Evolutionary conservation across 2,113 vertebrate species (phyloP).

Genomic region (Leucoraja erinaceus): DNA sequence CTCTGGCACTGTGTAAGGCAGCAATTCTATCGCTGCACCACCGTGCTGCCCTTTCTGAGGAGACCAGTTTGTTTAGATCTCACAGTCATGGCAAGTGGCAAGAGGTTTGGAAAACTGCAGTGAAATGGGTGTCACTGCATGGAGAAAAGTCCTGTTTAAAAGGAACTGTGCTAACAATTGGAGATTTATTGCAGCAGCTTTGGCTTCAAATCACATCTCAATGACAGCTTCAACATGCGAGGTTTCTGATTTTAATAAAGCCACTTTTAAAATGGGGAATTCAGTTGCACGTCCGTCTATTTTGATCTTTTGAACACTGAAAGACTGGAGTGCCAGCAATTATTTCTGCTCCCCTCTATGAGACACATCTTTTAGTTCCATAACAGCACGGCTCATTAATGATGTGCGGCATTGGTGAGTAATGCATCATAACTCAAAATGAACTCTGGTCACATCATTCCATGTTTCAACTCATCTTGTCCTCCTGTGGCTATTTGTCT

Average conservation of each 20-base stretch:
- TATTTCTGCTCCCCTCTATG: background rate
- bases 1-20: too few relatives aligned
- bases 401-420: background rate
- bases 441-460: background rate
- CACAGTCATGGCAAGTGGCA: background rate
- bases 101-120: background rate
- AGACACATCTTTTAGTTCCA: background rate
- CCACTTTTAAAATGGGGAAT: background rate
- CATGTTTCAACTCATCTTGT: background rate
- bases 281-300: background rate
- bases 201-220: background rate
- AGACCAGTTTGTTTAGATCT: constrained; percentile 11
- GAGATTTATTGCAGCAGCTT: constrained; percentile 14
- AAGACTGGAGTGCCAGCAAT: background rate
- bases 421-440: background rate
- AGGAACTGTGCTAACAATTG: background rate
- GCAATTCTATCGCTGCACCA: too few relatives aligned
- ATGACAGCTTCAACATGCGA: background rate
- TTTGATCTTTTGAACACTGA: background rate
- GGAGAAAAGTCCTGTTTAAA: background rate
- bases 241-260: background rate
- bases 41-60: background rate
- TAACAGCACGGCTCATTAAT: background rate
- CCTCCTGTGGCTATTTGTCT: too few relatives aligned
- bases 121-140: background rate